Conservation (phyloP, 2,888 invertebrate genomes). For the Acleris literana region DNA sequence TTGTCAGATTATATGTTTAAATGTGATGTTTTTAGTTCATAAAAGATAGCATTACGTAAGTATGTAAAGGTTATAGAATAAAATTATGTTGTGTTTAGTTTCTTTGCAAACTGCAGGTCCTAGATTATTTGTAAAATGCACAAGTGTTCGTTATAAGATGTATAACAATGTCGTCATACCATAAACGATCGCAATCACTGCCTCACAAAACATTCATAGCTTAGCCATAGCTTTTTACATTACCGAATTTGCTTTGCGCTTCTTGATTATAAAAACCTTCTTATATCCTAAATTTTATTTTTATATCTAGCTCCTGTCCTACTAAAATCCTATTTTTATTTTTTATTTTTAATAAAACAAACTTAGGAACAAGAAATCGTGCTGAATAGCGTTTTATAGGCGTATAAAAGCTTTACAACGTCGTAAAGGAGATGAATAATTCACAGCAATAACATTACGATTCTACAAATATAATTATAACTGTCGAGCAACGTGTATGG, state of each 20-base stretch:
- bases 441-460: conserved; percentile 27
- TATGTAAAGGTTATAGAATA: conserved; percentile 8
- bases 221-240: conserved; percentile 76
- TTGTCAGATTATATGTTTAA: conserved; percentile 5
- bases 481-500: not conserved
- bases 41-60: conserved; percentile 3
- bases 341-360: conserved; percentile 39
- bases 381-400: conserved; percentile 25
- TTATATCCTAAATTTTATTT: conserved; percentile 60
- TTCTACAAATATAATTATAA: conserved; percentile 15
- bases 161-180: conserved; percentile 52
- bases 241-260: conserved; percentile 77
- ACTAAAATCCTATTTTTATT: conserved; percentile 56
- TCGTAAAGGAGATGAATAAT: conserved; percentile 29
- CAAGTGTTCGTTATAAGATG: conserved; percentile 46
- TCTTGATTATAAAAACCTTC: conserved; percentile 69
- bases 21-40: conserved; percentile 13
- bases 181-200: conserved; percentile 80
- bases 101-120: conserved; percentile 4
- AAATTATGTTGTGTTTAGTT: not conserved
- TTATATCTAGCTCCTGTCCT: conserved; percentile 60
- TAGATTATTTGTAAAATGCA: conserved; percentile 42
- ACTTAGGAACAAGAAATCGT: conserved; percentile 14
- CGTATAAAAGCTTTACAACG: conserved; percentile 28
- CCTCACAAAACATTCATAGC: conserved; percentile 83